Percentiles rank a stretch among this genome's conserved stretches.
phyloP scores from a whole-genome alignment of 2,888 invertebrate genomes.

The Plebejus argus region DNA sequence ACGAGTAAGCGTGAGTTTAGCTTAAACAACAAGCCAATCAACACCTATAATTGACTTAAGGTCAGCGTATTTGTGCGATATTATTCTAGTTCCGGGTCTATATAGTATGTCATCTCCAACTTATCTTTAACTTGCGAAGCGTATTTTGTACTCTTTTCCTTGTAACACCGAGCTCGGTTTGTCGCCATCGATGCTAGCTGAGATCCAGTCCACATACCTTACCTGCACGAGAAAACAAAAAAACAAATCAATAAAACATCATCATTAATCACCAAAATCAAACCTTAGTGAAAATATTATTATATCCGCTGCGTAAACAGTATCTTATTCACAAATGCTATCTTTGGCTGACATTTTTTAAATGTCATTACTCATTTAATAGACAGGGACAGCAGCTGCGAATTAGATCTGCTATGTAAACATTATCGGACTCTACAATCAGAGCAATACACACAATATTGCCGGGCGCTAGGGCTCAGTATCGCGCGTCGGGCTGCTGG shows the following conservation, averaged over 20 bases:
- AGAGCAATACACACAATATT: neutral
- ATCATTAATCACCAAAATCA: too few species aligned
- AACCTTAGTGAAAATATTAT: too few species aligned
- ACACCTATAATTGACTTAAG: constrained; percentile 10
- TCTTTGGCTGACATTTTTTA: too few species aligned
- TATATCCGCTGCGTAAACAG: too few species aligned
- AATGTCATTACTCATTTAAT: too few species aligned
- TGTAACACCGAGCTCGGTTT: constrained; percentile 19
- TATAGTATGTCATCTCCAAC: neutral
- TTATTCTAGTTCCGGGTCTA: neutral
- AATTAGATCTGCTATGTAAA: too few species aligned
- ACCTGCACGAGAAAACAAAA: neutral
- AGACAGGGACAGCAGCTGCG: too few species aligned
- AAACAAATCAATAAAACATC: too few species aligned
- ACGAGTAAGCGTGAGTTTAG: neutral
- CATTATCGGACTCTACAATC: neutral
- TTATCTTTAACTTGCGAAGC: constrained; percentile 15
- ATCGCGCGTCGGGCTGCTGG: constrained; percentile 44
- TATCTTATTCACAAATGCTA: too few species aligned
- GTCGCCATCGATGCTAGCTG: neutral
- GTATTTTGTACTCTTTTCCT: constrained; percentile 22
- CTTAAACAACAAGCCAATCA: constrained; percentile 7
- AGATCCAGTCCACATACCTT: neutral
- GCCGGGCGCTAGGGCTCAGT: neutral
- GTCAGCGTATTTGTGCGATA: constrained; percentile 15